Evolutionary conservation across 2,113 vertebrate species (phyloP).

Genomic region (Strix uralensis): DNA sequence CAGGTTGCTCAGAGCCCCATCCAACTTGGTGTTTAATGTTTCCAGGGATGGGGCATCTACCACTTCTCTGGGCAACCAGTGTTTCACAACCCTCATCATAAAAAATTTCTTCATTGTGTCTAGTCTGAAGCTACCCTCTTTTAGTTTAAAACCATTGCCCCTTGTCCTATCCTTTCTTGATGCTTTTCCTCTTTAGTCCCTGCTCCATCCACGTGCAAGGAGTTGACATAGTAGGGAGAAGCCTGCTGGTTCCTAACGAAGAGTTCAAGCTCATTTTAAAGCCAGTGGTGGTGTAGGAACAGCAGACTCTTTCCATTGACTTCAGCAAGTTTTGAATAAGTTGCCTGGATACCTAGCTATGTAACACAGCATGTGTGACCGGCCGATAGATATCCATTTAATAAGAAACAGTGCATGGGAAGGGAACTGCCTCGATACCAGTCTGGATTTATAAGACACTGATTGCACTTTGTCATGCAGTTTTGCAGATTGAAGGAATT

Average conservation of each 20-base stretch:
- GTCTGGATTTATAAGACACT: neutral
- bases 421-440: neutral
- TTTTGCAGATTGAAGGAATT: neutral
- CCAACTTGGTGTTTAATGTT: neutral
- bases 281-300: neutral
- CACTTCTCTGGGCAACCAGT: neutral
- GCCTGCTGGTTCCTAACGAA: neutral
- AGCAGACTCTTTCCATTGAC: constrained; percentile 2
- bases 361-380: neutral
- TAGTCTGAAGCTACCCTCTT: neutral
- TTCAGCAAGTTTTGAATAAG: constrained; percentile 13
- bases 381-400: neutral
- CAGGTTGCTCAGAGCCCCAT: neutral
- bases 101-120: neutral
- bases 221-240: neutral
- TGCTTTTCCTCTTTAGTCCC: neutral
- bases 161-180: fast-evolving
- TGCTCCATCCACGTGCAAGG: neutral
- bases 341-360: constrained; percentile 41
- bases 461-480: neutral
- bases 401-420: constrained; percentile 24
- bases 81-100: neutral
- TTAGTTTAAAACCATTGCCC: neutral
- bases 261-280: neutral
- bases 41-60: neutral